Conservation (phyloP, 2,797 vertebrate species). For the Melanotaenia boesemani region DNA sequence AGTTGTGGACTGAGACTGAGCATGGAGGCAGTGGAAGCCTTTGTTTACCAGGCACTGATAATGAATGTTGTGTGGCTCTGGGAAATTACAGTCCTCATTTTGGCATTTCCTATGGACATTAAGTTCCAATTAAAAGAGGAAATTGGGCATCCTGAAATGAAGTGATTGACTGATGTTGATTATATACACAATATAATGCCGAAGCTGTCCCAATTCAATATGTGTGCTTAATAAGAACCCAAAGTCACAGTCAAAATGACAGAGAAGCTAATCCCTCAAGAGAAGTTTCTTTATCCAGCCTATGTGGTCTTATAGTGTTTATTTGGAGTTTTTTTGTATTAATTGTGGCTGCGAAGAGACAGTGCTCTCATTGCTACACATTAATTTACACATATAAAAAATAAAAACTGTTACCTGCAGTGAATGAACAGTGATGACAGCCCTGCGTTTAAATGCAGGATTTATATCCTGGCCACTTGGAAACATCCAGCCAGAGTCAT, state of each 20-base stretch:
- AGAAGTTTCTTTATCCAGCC: background rate
- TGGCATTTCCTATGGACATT: constrained; percentile 77
- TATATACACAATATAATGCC: constrained; percentile 51
- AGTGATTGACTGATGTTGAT: constrained; percentile 68
- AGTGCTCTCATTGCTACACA: too few relatives aligned
- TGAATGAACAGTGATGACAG: too few relatives aligned
- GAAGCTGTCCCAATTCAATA: constrained; percentile 17
- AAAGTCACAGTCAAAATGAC: constrained; percentile 15
- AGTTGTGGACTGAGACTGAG: constrained; percentile 48
- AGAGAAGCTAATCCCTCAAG: constrained; percentile 28
- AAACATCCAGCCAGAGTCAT: too few relatives aligned
- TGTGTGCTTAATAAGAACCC: constrained; percentile 4
- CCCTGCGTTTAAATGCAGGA: too few relatives aligned
- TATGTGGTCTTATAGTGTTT: background rate
- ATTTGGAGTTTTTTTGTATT: background rate
- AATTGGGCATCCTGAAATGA: constrained; percentile 74
- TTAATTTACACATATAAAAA: too few relatives aligned
- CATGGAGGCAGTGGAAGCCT: constrained; percentile 44
- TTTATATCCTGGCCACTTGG: too few relatives aligned
- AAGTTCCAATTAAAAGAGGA: constrained; percentile 77
- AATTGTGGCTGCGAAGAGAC: background rate
- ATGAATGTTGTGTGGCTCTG: constrained; percentile 72
- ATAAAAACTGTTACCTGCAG: too few relatives aligned
- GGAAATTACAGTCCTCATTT: constrained; percentile 77
- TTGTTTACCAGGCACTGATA: constrained; percentile 77